phyloP scores from a whole-genome alignment of 2,113 vertebrate genomes.

The Epinephelus fuscoguttatus region DNA sequence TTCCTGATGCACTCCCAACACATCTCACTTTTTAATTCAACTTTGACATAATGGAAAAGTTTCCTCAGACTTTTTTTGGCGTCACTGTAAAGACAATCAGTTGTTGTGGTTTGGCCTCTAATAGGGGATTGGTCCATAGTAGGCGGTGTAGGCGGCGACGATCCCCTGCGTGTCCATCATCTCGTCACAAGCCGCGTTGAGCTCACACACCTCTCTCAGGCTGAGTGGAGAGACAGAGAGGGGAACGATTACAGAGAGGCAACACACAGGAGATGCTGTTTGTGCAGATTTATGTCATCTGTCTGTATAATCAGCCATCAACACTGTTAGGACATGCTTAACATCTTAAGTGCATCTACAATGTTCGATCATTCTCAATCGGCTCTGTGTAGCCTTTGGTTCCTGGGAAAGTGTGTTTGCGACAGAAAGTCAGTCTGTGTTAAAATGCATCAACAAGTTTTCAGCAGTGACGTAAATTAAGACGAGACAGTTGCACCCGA shows the following conservation, averaged over 20 bases:
- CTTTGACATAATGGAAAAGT: background rate
- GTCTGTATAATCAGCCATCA: too few relatives aligned
- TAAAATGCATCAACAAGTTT: too few relatives aligned
- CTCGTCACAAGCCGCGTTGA: conserved; percentile 82
- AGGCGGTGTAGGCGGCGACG: conserved; percentile 84
- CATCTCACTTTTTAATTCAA: background rate
- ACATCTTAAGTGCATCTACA: too few relatives aligned
- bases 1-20: background rate
- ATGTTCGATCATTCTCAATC: too few relatives aligned
- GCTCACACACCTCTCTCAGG: conserved; percentile 86
- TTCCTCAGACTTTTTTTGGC: background rate
- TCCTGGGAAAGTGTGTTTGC: too few relatives aligned
- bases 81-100: background rate
- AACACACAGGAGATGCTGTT: background rate
- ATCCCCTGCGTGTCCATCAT: conserved; percentile 85
- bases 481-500: too few relatives aligned
- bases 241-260: background rate
- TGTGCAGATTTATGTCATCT: too few relatives aligned
- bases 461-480: too few relatives aligned
- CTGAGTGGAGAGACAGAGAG: conserved; percentile 51
- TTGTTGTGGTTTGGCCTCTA: conserved; percentile 44
- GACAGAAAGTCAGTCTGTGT: too few relatives aligned
- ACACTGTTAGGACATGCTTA: too few relatives aligned
- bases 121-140: conserved; percentile 84
- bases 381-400: too few relatives aligned